Percentiles rank a stretch among this genome's conserved stretches.
These are phyloP conservation scores for Novumbra hubbsi DNA, from an alignment of 2,797 vertebrate species.

Conservation along the genomic window DNA sequence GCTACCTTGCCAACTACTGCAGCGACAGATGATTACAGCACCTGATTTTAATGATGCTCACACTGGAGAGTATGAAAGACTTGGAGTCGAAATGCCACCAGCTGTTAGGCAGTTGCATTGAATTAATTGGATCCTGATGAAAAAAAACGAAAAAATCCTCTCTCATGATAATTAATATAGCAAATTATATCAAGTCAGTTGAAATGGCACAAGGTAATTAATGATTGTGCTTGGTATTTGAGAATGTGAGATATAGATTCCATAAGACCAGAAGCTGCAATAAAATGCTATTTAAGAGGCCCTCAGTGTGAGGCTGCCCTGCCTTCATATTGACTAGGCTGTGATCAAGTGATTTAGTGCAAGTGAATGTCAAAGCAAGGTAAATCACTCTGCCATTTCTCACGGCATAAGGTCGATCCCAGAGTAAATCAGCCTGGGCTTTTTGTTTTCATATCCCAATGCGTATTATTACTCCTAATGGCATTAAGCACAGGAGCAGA, in stretches of 20 bases:
- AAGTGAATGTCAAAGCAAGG: constrained; percentile 53
- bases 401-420: constrained; percentile 58
- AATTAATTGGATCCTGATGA: constrained; percentile 84
- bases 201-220: constrained; percentile 78
- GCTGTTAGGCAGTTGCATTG: constrained; percentile 80
- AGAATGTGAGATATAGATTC: constrained; percentile 54
- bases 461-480: constrained; percentile 74
- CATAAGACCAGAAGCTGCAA: constrained; percentile 34
- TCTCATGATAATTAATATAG: constrained; percentile 81
- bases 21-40: constrained; percentile 80
- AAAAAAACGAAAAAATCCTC: constrained; percentile 61
- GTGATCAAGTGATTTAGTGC: constrained; percentile 62
- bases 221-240: constrained; percentile 57
- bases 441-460: constrained; percentile 62
- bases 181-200: constrained; percentile 74
- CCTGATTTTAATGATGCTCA: constrained; percentile 85
- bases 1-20: constrained; percentile 80
- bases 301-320: constrained; percentile 29
- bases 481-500: constrained; percentile 45
- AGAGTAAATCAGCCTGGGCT: constrained; percentile 54
- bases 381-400: constrained; percentile 52
- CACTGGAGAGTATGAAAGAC: constrained; percentile 81
- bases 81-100: constrained; percentile 86
- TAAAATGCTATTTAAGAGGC: constrained; percentile 51
- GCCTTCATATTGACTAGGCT: constrained; percentile 46